Conservation (phyloP, 2,888 invertebrate species). For the Lottia scabra region DNA sequence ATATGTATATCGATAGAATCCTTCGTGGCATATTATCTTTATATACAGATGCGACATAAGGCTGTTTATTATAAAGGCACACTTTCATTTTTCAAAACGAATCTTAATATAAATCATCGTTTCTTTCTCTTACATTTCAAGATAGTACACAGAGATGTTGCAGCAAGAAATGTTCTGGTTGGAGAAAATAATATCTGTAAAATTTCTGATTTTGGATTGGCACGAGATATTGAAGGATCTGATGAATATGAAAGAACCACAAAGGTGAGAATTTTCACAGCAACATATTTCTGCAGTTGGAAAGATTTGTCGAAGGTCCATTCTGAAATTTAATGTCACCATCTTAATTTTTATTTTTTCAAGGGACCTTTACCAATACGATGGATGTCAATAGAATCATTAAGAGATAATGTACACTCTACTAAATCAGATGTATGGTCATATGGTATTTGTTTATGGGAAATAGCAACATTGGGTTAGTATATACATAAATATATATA, state of each 20-base stretch:
- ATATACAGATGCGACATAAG: background rate
- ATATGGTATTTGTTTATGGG: constrained; percentile 94
- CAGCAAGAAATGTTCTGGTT: constrained; percentile 17
- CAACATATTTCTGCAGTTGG: no score
- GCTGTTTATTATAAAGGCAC: background rate
- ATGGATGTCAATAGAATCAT: constrained; percentile 97
- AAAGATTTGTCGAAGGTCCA: no score
- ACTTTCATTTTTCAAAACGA: background rate
- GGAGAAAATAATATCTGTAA: constrained; percentile 18
- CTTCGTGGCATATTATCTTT: no score
- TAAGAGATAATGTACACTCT: constrained; percentile 93
- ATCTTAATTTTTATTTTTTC: constrained; percentile 1
- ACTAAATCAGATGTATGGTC: constrained; percentile 97
- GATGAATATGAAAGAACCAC: constrained; percentile 17
- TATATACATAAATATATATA: background rate
- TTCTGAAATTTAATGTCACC: no score
- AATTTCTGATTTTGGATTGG: constrained; percentile 21
- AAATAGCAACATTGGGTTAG: constrained; percentile 85
- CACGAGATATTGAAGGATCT: constrained; percentile 13
- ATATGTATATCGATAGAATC: no score
- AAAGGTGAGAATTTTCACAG: constrained; percentile 8
- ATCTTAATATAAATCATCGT: background rate
- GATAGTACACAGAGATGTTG: constrained; percentile 18
- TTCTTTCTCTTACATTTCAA: background rate
- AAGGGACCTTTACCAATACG: constrained; percentile 76